Evolutionary conservation across 2,888 invertebrate genomes (phyloP).

Genomic region (Allygus modestus): DNA sequence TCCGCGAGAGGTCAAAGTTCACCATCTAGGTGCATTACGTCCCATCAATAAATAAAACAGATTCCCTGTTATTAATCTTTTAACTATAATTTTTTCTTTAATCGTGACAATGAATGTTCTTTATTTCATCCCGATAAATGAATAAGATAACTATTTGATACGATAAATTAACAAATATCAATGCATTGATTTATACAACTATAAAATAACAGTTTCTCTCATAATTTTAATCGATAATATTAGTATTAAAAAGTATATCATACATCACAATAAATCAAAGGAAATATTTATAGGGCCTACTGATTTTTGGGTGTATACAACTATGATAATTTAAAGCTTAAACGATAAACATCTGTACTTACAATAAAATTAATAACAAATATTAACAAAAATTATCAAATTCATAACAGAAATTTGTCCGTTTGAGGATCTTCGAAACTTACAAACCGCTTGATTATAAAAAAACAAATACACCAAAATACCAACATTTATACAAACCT

Average conservation of each 20-base stretch:
- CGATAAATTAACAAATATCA: not conserved
- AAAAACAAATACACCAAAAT: not conserved
- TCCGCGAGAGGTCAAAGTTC: constrained; percentile 35
- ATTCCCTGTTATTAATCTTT: constrained; percentile 36
- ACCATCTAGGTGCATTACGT: constrained; percentile 9
- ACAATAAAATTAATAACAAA: not conserved
- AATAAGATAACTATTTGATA: not conserved
- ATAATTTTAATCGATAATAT: not conserved
- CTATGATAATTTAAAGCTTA: constrained; percentile 30
- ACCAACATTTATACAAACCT: not conserved
- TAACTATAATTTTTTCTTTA: constrained; percentile 10
- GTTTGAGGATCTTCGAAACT: not conserved
- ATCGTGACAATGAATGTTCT: constrained; percentile 1
- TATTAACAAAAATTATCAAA: not conserved
- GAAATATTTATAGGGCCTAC: not conserved
- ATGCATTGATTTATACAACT: not conserved
- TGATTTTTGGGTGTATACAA: not conserved
- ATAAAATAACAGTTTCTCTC: not conserved
- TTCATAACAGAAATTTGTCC: not conserved
- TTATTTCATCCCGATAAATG: not conserved
- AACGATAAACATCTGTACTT: constrained; percentile 9
- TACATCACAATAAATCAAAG: constrained; percentile 3
- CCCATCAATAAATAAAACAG: not conserved
- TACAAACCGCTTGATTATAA: not conserved
- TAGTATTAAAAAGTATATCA: not conserved